Evolutionary conservation across 2,888 invertebrate species (phyloP).

Genomic region (Galeopsomyia nigrocyanea): DNA sequence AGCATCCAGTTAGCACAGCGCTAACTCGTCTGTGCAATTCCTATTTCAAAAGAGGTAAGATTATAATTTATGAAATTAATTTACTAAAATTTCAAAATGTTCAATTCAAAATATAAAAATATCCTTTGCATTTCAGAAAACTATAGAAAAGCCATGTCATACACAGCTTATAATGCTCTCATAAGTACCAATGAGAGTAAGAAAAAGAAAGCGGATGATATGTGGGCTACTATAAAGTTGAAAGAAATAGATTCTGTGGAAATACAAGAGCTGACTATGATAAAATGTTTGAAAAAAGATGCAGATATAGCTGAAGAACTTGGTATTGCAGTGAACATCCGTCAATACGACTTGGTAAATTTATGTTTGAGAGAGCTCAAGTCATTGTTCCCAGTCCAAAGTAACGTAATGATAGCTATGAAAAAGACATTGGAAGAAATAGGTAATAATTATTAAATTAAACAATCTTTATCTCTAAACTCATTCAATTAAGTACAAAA

Average conservation of each 20-base stretch:
- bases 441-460: slow-evolving; percentile 25
- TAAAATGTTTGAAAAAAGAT: slow-evolving; percentile 56
- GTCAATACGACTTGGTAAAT: slow-evolving; percentile 54
- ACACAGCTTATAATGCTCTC: slow-evolving; percentile 57
- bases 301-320: slow-evolving; percentile 50
- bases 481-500: background rate
- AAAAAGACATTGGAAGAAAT: slow-evolving; percentile 54
- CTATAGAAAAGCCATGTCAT: slow-evolving; percentile 58
- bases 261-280: slow-evolving; percentile 50
- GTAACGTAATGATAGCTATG: slow-evolving; percentile 55
- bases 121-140: slow-evolving; percentile 41
- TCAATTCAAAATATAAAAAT: background rate
- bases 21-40: slow-evolving; percentile 50
- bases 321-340: slow-evolving; percentile 53
- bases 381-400: slow-evolving; percentile 51
- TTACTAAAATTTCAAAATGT: background rate
- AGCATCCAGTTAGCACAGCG: slow-evolving; percentile 48
- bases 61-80: slow-evolving; percentile 18
- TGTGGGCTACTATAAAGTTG: slow-evolving; percentile 61
- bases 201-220: slow-evolving; percentile 57
- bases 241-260: slow-evolving; percentile 49
- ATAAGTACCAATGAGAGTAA: slow-evolving; percentile 52
- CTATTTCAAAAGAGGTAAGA: slow-evolving; percentile 41
- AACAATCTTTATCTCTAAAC: slow-evolving; percentile 7
- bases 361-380: slow-evolving; percentile 59